Base-by-base conservation (phyloP, 2,797 vertebrate genomes). In the Syndactyla subalaris region DNA sequence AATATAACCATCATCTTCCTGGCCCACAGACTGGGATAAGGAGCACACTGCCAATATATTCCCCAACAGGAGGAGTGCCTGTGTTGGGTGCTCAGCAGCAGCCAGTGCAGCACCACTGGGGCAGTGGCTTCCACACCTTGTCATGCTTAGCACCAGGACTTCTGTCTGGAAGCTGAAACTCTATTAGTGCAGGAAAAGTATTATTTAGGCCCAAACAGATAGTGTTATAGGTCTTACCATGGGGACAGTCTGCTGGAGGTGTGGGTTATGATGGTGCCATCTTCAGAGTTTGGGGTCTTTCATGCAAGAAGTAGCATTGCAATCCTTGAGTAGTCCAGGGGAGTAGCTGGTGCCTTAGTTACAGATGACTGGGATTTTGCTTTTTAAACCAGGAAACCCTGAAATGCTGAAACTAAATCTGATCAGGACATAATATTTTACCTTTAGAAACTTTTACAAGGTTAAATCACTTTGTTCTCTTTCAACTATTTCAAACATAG, bases 231-330 rank as follows among this genome's bases (percentile, higher is more conserved):
- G n/a, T 27, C 52, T 41, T 34, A 58, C 27, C 2, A 24, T 9
- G 22, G 48, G 57, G 65, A 57, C 34, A 21, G 14, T 1, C 61
- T n/a, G 7, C 19, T 59, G 57, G 39, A 43, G 54, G 30, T 8
- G 5, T 1, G 1, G 15, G 49, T 73, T 46, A 11, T 12, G 30
- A 36, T 0, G 6, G 43, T 3, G 16, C 27, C 43, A 41, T 3
- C 27, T 29, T 26, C 4, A 32, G 43, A 36, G 20, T 26, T 13
- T 68, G 49, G 10, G 29, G n/a, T 68, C 58, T 45, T 59, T 45
- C 49, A 39, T 16, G 39, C 27, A 51, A n/a, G 36, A 70, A 1
- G 1, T 0, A 58, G 57, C 59, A 45, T 12, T 7, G 23, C 51
- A 49, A 3, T 5, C 27, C 41, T 29, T 3, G 0, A 52, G 15